A percentile compares a stretch with the other conserved stretches of the same genome.
phyloP scores from a whole-genome alignment of 2,888 invertebrate genomes.

The Lepidochitona cinerea region DNA sequence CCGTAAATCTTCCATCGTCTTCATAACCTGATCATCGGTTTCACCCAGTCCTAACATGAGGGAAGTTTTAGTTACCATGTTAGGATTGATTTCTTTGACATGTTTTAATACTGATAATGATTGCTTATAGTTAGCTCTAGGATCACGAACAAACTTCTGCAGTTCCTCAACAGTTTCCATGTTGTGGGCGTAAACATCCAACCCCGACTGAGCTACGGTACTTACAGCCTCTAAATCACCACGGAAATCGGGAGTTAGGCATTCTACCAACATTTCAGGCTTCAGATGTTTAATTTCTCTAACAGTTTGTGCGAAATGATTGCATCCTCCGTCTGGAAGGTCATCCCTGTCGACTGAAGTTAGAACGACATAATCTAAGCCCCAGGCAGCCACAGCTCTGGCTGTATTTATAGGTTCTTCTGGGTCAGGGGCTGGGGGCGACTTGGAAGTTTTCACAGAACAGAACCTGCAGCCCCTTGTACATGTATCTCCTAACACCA shows the following conservation, averaged over 20 bases:
- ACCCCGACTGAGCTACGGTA: conserved; percentile 83
- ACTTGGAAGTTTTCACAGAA: conserved; percentile 95
- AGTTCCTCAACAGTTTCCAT: conserved; percentile 95
- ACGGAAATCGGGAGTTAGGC: conserved; percentile 95
- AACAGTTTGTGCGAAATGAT: conserved; percentile 94
- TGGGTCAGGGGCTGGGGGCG: conserved; percentile 83
- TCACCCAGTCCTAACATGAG: conserved; percentile 94
- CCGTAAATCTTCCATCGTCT: conserved; percentile 89
- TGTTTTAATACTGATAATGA: conserved; percentile 85
- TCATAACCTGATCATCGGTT: conserved; percentile 75
- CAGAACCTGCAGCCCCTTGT: conserved; percentile 98
- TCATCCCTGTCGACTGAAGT: conserved; percentile 99
- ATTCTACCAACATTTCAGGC: conserved; percentile 91
- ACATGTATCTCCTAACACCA: conserved; percentile 99
- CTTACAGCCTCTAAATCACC: conserved; percentile 83
- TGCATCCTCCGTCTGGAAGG: conserved; percentile 92
- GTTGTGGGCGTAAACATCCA: conserved; percentile 99
- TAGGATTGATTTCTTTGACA: conserved; percentile 85
- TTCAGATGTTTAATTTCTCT: conserved; percentile 85
- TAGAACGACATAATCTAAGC: conserved; percentile 95
- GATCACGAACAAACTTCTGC: conserved; percentile 91
- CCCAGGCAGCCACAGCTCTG: conserved; percentile 92
- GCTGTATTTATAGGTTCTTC: conserved; percentile 95
- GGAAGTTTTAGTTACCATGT: conserved; percentile 95
- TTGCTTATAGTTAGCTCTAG: conserved; percentile 91